Conservation (phyloP, 2,797 vertebrate species). For the Eospalax fontanierii region DNA sequence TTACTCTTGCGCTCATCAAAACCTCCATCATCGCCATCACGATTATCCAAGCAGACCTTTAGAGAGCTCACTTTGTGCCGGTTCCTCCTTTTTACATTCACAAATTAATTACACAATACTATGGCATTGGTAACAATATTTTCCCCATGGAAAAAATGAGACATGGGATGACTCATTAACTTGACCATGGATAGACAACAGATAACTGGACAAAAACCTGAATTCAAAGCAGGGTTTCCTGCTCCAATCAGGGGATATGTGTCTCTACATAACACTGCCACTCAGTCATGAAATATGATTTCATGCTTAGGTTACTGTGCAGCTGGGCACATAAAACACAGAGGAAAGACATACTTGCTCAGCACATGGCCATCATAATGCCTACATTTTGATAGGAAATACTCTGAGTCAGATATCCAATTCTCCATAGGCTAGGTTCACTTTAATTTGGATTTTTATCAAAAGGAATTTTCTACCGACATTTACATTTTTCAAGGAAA, state of each 20-base stretch:
- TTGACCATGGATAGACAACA: neutral
- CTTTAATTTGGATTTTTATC: neutral
- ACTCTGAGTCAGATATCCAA: neutral
- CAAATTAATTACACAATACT: neutral
- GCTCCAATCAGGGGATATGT: neutral
- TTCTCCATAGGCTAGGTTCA: neutral
- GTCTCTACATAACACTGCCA: neutral
- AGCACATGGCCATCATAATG: neutral
- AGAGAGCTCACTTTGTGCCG: fast-evolving
- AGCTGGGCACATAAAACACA: neutral
- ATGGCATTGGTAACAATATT: neutral
- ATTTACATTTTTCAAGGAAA: neutral
- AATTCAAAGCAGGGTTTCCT: neutral
- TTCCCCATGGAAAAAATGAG: no score
- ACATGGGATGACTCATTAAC: neutral
- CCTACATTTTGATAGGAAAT: neutral
- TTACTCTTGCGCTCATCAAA: neutral
- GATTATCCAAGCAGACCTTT: neutral
- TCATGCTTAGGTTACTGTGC: neutral
- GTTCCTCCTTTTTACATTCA: neutral
- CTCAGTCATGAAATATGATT: neutral
- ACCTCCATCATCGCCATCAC: neutral
- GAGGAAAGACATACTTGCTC: neutral
- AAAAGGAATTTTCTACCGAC: neutral
- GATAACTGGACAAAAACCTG: neutral